Evolutionary conservation across 2,797 vertebrate species (phyloP).

Genomic region (Mycteria americana): DNA sequence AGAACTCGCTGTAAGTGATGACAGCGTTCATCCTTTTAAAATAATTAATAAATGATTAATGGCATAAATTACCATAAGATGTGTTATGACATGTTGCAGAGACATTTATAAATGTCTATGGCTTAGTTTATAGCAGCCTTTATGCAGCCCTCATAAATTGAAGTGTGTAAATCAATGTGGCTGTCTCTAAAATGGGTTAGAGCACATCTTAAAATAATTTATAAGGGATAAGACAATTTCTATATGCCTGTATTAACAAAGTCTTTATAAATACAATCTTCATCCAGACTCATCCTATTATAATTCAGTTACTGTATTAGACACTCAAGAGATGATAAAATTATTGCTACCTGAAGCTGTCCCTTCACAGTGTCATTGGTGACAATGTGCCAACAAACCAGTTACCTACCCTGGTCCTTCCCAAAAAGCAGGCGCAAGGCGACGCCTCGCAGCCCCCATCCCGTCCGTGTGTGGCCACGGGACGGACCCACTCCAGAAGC

Average conservation of each 20-base stretch:
- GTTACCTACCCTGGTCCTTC: fast-evolving
- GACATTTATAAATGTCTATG: conserved; percentile 59
- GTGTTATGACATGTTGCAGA: conserved; percentile 66
- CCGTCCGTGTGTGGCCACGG: fast-evolving
- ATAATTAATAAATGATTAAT: conserved; percentile 37
- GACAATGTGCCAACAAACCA: fast-evolving
- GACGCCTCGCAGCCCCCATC: neutral
- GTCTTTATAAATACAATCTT: conserved; percentile 54
- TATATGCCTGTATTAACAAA: conserved; percentile 44
- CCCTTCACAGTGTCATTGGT: fast-evolving
- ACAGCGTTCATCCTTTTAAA: neutral
- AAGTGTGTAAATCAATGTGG: conserved; percentile 65
- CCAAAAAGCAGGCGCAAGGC: neutral
- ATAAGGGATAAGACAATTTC: conserved; percentile 36
- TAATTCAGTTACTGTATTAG: neutral
- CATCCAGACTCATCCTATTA: neutral
- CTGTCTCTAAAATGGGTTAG: conserved; percentile 21
- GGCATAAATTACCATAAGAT: conserved; percentile 47
- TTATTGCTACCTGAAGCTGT: neutral
- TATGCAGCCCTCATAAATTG: conserved; percentile 51
- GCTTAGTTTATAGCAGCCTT: conserved; percentile 60
- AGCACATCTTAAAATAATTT: conserved; percentile 46
- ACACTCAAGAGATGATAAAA: neutral
- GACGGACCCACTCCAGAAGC: neutral
- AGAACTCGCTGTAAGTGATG: neutral